These are phyloP conservation scores for Prolemur simus DNA, from an alignment of 2,113 vertebrate genomes.

Conservation along the genomic window DNA sequence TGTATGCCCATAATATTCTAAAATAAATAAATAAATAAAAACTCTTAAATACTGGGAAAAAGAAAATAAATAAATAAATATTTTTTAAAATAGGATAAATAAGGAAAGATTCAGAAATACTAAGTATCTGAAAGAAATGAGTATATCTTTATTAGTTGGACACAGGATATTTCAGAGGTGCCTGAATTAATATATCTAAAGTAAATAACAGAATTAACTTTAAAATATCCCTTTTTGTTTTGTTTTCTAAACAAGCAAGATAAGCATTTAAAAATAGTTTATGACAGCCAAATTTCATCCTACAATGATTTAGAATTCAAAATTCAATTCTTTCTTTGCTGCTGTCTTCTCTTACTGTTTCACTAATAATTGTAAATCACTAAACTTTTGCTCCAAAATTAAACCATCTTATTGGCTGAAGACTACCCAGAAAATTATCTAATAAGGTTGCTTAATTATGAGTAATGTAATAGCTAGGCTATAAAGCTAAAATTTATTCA, in stretches of 20 bases:
- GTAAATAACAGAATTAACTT: neutral
- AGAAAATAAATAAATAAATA: too few relatives aligned
- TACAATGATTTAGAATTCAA: neutral
- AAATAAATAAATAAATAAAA: too few relatives aligned
- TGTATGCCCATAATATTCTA: too few relatives aligned
- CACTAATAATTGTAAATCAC: neutral
- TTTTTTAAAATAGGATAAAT: neutral
- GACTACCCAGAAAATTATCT: neutral
- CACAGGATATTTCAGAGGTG: neutral
- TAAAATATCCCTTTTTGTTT: neutral
- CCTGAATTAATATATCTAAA: neutral
- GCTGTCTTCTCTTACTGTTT: neutral
- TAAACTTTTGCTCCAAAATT: neutral
- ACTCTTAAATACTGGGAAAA: too few relatives aligned
- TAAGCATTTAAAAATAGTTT: neutral
- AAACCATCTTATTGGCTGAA: neutral
- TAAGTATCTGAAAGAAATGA: neutral
- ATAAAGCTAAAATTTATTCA: neutral
- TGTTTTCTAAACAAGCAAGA: neutral
- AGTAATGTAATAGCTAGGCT: neutral
- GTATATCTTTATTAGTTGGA: neutral
- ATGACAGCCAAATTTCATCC: neutral
- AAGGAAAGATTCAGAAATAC: neutral
- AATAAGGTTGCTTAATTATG: conserved; percentile 11
- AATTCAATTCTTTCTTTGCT: neutral